Base-by-base conservation (phyloP, 2,888 invertebrate species). In the Seladonia tumulorum region DNA sequence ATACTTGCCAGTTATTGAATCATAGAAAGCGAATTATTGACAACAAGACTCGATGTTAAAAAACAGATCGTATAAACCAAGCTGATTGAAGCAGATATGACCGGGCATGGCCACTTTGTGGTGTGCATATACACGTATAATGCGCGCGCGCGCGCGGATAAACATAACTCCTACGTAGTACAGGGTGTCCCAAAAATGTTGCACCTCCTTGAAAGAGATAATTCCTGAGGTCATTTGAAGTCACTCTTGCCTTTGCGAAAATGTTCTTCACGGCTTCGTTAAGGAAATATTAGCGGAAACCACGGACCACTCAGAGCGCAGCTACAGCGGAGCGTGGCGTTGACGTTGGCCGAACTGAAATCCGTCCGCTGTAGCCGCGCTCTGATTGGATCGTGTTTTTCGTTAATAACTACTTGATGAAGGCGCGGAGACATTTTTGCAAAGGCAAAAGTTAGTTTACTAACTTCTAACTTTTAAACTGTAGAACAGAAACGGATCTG, bases 41-140 rank as follows among this genome's bases (percentile, higher is more conserved):
- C 81, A 79, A 70, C 76, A 35, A 68, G 53, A 73, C 76, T 78
- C 73, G 39, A 71, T 63, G 81, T 81, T 87, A 81, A 76, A 86
- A 87, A 87, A 87, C 84, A 87, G 87, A 87, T 81, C 87, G 76
- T 76, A 81, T 87, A 87, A 87, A 83, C 81, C 74, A 76, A 87
- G 83, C 84, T 87, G 87, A 87, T 87, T 87, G 88, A 87, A 84
- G 87, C 79, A 83, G 88, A 87, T 84, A 87, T 76, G 81, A 80
- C 87, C 83, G 88, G 84, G 87, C 76, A 87, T 84, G 71, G 76
- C 80, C n/a, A 75, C 78, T 80, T 66, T 72, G 79, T 81, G 49
- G 63, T 75, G 68, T 75, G 57, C n/a, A 42, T 76, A 53, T 76
- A 79, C 60, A 72, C 63, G 70, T 39, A 73, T 14, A 53, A 82